These are phyloP conservation scores for Brienomyrus longianalis DNA, from an alignment of 2,113 vertebrate genomes.

Conservation along the genomic window DNA sequence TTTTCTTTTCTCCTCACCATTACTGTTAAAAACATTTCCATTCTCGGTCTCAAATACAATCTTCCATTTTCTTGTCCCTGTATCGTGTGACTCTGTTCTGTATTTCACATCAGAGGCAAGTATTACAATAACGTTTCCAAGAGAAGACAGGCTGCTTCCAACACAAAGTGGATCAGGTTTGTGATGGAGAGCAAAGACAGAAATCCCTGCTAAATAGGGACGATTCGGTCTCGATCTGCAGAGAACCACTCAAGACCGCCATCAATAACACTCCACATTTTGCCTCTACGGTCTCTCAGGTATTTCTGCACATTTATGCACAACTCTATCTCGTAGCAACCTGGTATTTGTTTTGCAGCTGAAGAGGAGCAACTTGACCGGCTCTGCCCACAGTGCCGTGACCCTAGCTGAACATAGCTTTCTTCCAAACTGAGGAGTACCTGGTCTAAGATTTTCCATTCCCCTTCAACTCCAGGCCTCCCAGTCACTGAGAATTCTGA, in stretches of 20 bases:
- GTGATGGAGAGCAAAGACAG: not conserved
- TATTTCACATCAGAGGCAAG: not conserved
- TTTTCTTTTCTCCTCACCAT: not conserved
- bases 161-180: not conserved
- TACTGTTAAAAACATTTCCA: not conserved
- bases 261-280: not conserved
- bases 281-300: not conserved
- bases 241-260: not conserved
- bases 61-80: not conserved
- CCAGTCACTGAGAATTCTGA: not conserved
- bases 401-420: not conserved
- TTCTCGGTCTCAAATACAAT: not conserved
- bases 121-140: not conserved
- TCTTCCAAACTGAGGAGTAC: not conserved
- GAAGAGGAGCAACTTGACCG: not conserved
- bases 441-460: not conserved
- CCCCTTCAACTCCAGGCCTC: not conserved
- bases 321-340: not conserved
- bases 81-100: not conserved
- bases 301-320: not conserved
- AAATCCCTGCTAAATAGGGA: not conserved
- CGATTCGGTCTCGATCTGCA: not conserved
- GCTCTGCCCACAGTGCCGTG: not conserved
- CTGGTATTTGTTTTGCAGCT: not conserved
- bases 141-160: not conserved